A percentile compares a stretch with the other conserved stretches of the same genome.
These are phyloP conservation scores for Siderastrea radians DNA, from an alignment of 92 coral and sea anemone species.

Conservation along the genomic window DNA sequence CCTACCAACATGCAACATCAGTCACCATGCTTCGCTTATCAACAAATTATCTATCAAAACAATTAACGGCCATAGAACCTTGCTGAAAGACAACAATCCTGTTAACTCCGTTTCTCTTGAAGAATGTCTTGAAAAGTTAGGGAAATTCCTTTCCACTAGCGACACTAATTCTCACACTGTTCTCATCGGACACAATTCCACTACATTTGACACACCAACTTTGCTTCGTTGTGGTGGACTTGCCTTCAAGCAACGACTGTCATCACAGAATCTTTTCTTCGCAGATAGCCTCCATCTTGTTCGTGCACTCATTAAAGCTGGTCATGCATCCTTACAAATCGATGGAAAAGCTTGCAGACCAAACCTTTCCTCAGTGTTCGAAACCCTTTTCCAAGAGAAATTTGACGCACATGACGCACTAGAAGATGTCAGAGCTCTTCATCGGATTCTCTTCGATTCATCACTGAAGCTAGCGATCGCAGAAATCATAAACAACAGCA, in stretches of 20 bases:
- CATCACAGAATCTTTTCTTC: not conserved
- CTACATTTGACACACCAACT: slow-evolving; percentile 47
- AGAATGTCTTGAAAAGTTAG: not conserved
- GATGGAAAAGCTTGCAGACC: slow-evolving; percentile 5
- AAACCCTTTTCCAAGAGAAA: slow-evolving; percentile 27
- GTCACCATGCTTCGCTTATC: slow-evolving; percentile 45
- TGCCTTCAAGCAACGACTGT: not conserved
- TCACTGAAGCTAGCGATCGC: slow-evolving; percentile 43
- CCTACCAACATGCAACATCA: slow-evolving; percentile 44
- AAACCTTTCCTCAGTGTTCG: slow-evolving; percentile 28
- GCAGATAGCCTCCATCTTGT: not conserved
- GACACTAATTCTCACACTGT: not conserved
- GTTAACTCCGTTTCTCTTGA: not conserved
- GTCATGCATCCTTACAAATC: slow-evolving; percentile 1
- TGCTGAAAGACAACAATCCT: not conserved
- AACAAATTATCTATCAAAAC: not conserved
- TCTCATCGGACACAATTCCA: slow-evolving; percentile 53
- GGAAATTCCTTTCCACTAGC: not conserved
- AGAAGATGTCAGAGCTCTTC: slow-evolving; percentile 62
- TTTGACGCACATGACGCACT: slow-evolving; percentile 70
- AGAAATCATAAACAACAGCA: slow-evolving; percentile 39
- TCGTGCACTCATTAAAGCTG: not conserved
- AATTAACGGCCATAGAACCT: not conserved
- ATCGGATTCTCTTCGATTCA: slow-evolving; percentile 50
- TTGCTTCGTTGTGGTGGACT: slow-evolving; percentile 36